Base-by-base conservation (phyloP, 2,888 invertebrate species). In the Notocelia uddmanniana region DNA sequence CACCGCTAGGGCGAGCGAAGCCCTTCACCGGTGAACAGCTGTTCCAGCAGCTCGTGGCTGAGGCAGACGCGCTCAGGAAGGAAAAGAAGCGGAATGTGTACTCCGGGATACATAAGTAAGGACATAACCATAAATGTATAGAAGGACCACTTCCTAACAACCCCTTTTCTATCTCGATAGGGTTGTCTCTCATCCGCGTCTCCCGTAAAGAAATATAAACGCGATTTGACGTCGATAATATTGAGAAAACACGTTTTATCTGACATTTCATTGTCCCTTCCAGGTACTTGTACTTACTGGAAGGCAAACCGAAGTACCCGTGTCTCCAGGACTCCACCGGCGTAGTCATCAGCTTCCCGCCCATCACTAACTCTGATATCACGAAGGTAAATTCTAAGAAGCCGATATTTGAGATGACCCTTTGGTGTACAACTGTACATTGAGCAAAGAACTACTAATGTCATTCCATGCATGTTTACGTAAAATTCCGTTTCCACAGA, bases 11-110 rank as follows among this genome's bases (percentile, higher is more conserved):
- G 75, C 91, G 96, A 73, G 84, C 90, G 15, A 95, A 94, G 77
- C 90, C 91, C 0, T 95, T 95, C 80, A 94, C 96, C 0, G 97
- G 96, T 0, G 95, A 95, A 58, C 95, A 96, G 75, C 90, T 97
- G 26, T 96, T 97, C 82, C 89, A 94, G 58, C 95, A 95, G 78
- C 92, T 98, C 26, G 95, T 96, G 68, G 93, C 94, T 0, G 97
- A 98, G 84, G 98, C 98, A 0, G 97, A 98, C 68, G 95, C 95
- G 15, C 85, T 97, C n/a, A 90, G 97, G 68, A 97, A 97, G 83
- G 97, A 97, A 81, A 97, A 97, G 88, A 98, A 98, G 85, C 94
- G 97, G 60, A 97, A 96, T 83, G 96, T 96, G 0, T 96, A 96
- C 84, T 96, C 97, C 2, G 97, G 98, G 3, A 96, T 98, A 76